Evolutionary conservation across 2,888 invertebrate genomes (phyloP).

Genomic region (Zygogramma bicolorata): DNA sequence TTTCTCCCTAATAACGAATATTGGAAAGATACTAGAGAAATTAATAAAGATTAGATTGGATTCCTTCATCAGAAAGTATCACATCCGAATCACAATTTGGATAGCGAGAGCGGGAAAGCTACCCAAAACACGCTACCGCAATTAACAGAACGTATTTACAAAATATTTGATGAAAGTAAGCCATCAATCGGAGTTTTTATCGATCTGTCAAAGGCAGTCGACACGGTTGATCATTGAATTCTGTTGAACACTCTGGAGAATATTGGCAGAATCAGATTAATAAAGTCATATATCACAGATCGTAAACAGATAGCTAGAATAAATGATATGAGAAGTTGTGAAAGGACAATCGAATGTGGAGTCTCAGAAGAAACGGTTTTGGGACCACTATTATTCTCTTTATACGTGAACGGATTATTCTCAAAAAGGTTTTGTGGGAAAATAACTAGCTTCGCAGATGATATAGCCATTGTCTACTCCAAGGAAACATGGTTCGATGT

Average conservation of each 20-base stretch:
- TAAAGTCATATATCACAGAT: neutral
- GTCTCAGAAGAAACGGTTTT: neutral
- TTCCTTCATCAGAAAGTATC: neutral
- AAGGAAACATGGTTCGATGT: neutral
- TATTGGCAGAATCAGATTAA: neutral
- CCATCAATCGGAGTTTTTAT: neutral
- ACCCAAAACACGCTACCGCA: neutral
- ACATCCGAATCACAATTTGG: neutral
- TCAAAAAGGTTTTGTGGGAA: neutral
- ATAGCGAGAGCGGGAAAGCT: too few relatives aligned
- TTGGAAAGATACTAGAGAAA: neutral
- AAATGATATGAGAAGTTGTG: neutral
- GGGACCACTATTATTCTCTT: neutral
- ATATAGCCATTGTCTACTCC: too few relatives aligned
- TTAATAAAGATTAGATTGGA: neutral
- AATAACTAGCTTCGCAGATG: neutral
- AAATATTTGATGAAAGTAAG: neutral
- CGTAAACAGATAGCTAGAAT: neutral
- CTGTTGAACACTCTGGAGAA: neutral
- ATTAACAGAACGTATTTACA: neutral
- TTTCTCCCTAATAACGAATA: neutral
- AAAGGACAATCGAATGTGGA: neutral
- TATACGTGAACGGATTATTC: neutral
- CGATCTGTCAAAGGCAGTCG: neutral
- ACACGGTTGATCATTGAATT: neutral